A percentile compares a stretch with the other conserved stretches of the same genome.
Conservation (phyloP, 2,797 vertebrate genomes). For the Xiphorhynchus erythropygius region DNA sequence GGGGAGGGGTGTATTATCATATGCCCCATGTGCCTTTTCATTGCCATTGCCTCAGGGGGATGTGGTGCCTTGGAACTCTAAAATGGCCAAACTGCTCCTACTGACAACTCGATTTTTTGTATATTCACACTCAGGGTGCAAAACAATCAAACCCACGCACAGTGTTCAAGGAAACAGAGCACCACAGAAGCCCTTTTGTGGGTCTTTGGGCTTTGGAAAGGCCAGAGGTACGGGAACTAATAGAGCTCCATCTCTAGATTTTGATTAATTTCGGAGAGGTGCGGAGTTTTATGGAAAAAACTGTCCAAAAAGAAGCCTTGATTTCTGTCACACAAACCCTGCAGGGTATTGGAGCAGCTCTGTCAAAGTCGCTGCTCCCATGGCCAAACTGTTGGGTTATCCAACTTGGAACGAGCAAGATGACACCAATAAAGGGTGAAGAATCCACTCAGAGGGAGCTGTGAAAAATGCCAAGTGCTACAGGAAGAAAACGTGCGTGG, state of each 20-base stretch:
- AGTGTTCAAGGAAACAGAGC: neutral
- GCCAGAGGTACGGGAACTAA: neutral
- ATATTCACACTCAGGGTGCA: neutral
- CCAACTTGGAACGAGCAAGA: neutral
- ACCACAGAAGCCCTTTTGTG: neutral
- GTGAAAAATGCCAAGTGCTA: neutral
- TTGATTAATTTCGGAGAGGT: neutral
- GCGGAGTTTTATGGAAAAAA: neutral
- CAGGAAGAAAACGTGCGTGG: neutral
- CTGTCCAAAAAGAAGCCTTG: neutral
- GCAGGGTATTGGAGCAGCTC: accelerated
- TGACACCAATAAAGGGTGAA: neutral
- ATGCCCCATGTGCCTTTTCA: accelerated
- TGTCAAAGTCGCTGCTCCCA: neutral
- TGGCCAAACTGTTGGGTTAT: accelerated
- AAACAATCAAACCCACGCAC: neutral
- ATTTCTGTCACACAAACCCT: neutral
- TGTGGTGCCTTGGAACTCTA: accelerated
- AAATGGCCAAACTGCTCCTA: neutral
- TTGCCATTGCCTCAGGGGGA: neutral
- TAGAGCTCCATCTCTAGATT: neutral
- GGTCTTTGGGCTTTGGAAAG: neutral
- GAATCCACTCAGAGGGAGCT: neutral
- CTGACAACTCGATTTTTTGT: neutral
- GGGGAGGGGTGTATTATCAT: neutral